Evolutionary conservation across 2,888 invertebrate species (phyloP).

Genomic region (Drosophila conformis): DNA sequence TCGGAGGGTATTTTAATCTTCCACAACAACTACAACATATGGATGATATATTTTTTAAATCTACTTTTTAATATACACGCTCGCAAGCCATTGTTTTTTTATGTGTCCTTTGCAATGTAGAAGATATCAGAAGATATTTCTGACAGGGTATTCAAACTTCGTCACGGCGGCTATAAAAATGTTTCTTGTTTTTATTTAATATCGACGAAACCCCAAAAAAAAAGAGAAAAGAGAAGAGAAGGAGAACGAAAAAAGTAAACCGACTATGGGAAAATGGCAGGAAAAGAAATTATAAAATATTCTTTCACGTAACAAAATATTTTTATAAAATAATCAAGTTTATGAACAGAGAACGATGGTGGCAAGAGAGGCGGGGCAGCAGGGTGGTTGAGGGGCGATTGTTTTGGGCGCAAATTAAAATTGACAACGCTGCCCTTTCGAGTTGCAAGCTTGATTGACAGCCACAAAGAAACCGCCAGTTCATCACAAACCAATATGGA

Average conservation of each 20-base stretch:
- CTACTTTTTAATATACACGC: background rate
- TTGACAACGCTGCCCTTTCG: slow-evolving; percentile 36
- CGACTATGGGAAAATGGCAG: background rate
- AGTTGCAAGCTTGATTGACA: slow-evolving; percentile 12
- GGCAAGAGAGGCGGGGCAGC: background rate
- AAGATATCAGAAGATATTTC: too few species aligned
- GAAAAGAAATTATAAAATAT: slow-evolving; percentile 56
- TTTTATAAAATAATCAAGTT: slow-evolving; percentile 78
- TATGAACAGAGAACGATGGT: slow-evolving; percentile 1
- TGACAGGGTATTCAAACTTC: slow-evolving; percentile 4
- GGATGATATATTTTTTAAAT: background rate
- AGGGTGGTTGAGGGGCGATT: slow-evolving; percentile 2
- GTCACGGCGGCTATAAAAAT: background rate
- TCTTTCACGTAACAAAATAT: slow-evolving; percentile 77
- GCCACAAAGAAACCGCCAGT: background rate
- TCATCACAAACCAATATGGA: background rate
- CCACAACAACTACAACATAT: background rate
- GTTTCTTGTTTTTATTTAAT: slow-evolving; percentile 73
- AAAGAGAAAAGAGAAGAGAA: slow-evolving; percentile 24
- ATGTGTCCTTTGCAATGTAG: background rate
- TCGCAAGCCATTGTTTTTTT: background rate
- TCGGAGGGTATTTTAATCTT: too few species aligned
- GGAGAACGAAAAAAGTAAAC: slow-evolving; percentile 1
- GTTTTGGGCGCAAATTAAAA: slow-evolving; percentile 55
- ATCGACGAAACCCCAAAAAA: slow-evolving; percentile 62